Percentiles rank a stretch among this genome's conserved stretches.
Conservation (phyloP, 2,113 vertebrate genomes). For the Nanorana parkeri region DNA sequence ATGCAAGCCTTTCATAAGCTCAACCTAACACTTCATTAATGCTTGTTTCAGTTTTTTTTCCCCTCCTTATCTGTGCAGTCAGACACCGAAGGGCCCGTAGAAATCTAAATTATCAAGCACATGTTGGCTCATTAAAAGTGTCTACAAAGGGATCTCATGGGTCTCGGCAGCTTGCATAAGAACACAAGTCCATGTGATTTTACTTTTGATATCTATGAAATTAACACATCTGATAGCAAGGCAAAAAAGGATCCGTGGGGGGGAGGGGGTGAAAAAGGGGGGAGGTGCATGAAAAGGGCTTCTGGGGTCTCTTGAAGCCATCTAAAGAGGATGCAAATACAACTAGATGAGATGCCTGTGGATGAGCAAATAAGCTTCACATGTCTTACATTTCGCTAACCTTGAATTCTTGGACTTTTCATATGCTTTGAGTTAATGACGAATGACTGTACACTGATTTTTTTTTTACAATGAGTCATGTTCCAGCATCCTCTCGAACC, state of each 20-base stretch:
- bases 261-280: background rate
- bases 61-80: background rate
- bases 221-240: conserved; percentile 41
- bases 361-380: background rate
- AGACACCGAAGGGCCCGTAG: background rate
- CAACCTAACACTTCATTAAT: conserved; percentile 31
- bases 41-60: background rate
- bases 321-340: background rate
- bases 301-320: background rate
- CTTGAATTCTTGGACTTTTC: background rate
- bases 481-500: background rate
- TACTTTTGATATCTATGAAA: conserved; percentile 36
- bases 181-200: conserved; percentile 25
- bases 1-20: conserved; percentile 18
- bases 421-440: background rate
- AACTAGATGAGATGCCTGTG: background rate
- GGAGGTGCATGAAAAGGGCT: background rate
- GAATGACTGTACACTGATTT: background rate
- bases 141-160: conserved; percentile 33
- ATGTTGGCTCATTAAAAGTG: conserved; percentile 31
- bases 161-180: conserved; percentile 1
- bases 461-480: background rate
- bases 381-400: background rate
- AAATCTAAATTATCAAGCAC: conserved; percentile 32
- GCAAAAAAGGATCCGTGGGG: background rate